Conservation (phyloP, 2,888 invertebrate genomes). For the Luperina nickerlii region DNA sequence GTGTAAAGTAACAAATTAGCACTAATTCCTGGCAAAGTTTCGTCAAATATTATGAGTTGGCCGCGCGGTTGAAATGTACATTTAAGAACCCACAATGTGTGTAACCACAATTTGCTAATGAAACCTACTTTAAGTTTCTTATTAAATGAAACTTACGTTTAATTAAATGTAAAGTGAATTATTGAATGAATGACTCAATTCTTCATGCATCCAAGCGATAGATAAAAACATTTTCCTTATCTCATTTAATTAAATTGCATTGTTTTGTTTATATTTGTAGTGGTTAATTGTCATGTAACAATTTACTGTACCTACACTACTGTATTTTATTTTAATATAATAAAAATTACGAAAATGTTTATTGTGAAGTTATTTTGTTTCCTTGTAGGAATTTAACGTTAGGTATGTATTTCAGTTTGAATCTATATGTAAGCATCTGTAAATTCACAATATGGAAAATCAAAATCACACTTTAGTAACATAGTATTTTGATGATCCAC, state of each 20-base stretch:
- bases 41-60: too few relatives aligned
- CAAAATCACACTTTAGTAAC: neutral
- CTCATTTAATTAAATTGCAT: neutral
- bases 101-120: neutral
- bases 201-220: neutral
- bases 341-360: neutral
- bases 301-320: neutral
- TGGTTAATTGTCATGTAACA: neutral
- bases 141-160: neutral
- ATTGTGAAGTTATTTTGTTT: neutral
- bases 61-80: too few relatives aligned
- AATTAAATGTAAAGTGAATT: slow-evolving; percentile 12
- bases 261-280: neutral
- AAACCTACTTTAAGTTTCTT: neutral
- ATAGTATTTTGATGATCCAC: neutral
- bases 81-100: slow-evolving; percentile 7
- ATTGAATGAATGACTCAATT: slow-evolving; percentile 11
- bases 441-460: neutral
- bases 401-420: neutral
- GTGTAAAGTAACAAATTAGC: too few relatives aligned
- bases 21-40: too few relatives aligned
- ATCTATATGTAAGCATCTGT: neutral
- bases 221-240: slow-evolving; percentile 24
- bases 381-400: neutral
- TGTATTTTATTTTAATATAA: neutral